Base-by-base conservation (phyloP, 2,797 vertebrate genomes). In the Coregonus suidteri region DNA sequence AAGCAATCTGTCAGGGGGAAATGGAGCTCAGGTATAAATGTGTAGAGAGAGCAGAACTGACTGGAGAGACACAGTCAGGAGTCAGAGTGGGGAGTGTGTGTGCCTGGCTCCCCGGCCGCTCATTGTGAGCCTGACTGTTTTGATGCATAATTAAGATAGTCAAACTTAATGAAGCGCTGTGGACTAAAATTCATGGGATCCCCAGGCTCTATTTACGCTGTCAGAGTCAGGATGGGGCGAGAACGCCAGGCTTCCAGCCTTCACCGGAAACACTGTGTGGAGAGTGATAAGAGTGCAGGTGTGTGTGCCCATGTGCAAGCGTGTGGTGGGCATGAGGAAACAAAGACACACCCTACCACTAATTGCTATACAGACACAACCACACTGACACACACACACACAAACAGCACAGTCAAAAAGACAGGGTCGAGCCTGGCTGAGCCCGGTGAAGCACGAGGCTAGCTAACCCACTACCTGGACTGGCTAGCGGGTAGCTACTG, bases 101-200 rank as follows among this genome's bases (percentile, higher is more conserved):
- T 37, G 77, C 85, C 80, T 81, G 83, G 83, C 90, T 82, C 89
- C 79, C 82, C 79, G 59, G 80, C 83, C 31, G 54, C n/a, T 83
- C 59, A 83, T 88, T 91, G 88, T 90, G 86, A 87, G 62, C 90
- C 90, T 91, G 87, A 90, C 93, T 91, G 91, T 93, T 94, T 92
- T 90, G 93, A 94, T 95, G 94, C 95, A 96, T 96, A 95, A 96
- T 96, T 96, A 96, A 96, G 94, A 95, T 95, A 94, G 95, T 95
- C 95, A 95, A 91, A 93, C 91, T 95, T 95, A 96, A 96, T 95
- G 94, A 94, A 95, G 94, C 93, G 83, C 89, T 88, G 87, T 90
- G 92, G 91, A 94, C 91, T 94, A 95, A 96, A 96, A 95, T 96
- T 96, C 94, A 95, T 90, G 91, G 91, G 93, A 92, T 95, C 94